phyloP scores from a whole-genome alignment of 1,140 invertebrate genomes.

The Brachionus asplanchnoidis region DNA sequence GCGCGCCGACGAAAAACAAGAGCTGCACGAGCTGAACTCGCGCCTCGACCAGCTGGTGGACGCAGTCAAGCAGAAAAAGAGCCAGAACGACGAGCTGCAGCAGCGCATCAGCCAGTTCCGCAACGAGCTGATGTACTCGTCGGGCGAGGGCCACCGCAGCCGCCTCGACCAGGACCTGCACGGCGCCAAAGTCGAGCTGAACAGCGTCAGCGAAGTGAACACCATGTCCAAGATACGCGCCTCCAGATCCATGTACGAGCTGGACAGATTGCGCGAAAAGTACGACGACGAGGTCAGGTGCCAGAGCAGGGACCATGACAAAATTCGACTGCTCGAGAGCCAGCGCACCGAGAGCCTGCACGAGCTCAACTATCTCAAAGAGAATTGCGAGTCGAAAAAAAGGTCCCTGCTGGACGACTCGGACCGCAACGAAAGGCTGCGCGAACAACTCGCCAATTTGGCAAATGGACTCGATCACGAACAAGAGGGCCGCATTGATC shows the following conservation, averaged over 20 bases:
- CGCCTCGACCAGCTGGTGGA: conserved; percentile 37
- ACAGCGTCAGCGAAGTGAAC: conserved; percentile 10
- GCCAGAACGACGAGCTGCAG: conserved; percentile 23
- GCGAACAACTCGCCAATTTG: not conserved
- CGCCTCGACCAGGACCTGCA: not conserved
- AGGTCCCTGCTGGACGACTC: not conserved
- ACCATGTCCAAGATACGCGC: conserved; percentile 35
- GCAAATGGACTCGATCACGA: not conserved
- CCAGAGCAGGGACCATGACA: conserved; percentile 11
- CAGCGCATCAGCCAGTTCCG: not conserved
- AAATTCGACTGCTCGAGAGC: conserved; percentile 16
- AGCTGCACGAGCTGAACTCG: conserved; percentile 4
- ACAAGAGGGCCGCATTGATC: conserved; percentile 11
- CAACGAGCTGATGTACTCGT: not conserved
- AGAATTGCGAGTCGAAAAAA: not conserved
- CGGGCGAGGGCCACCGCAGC: not conserved
- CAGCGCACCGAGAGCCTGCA: conserved; percentile 33
- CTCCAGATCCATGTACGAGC: conserved; percentile 22
- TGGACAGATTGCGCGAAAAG: not conserved
- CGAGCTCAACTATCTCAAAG: conserved; percentile 30
- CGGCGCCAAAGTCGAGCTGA: not conserved
- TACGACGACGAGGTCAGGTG: conserved; percentile 20
- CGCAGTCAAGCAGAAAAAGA: conserved; percentile 2
- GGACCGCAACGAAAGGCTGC: conserved; percentile 4
- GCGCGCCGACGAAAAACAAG: conserved; percentile 11